Evolutionary conservation across 2,797 vertebrate species (phyloP).

Genomic region (Pteronotus mesoamericanus): DNA sequence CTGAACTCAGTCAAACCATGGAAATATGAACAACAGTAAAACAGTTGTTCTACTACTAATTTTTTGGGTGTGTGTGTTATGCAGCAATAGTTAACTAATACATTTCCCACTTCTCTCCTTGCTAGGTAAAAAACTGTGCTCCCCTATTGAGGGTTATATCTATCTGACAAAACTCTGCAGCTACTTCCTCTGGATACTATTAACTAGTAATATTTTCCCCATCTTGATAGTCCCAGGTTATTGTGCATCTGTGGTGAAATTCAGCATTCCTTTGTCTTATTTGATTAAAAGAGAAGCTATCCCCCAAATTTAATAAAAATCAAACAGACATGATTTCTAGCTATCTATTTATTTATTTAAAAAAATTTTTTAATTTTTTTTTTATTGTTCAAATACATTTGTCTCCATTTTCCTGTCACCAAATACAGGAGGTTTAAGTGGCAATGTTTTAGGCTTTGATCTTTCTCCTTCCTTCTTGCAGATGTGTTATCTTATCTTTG

Average conservation of each 20-base stretch:
- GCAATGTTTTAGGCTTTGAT: neutral
- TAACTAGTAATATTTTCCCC: neutral
- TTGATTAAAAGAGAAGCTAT: neutral
- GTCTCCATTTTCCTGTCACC: no score
- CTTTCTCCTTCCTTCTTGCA: neutral
- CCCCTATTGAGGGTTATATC: neutral
- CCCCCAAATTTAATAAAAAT: neutral
- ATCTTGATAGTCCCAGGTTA: neutral
- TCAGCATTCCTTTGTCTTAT: neutral
- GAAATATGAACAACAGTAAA: neutral
- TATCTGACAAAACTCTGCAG: neutral
- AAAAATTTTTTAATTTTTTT: no score
- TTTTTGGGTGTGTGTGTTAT: neutral
- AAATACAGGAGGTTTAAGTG: neutral
- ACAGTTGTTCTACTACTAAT: neutral
- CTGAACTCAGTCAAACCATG: neutral
- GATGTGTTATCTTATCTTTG: neutral
- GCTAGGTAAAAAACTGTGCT: neutral
- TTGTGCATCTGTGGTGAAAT: neutral
- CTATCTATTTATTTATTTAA: no score
- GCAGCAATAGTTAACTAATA: neutral
- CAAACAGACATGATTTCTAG: neutral
- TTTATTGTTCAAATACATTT: no score
- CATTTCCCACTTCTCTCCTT: neutral
- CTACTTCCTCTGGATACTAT: neutral